Evolutionary conservation across 2,797 vertebrate species (phyloP).

Genomic region (Picus viridis): DNA sequence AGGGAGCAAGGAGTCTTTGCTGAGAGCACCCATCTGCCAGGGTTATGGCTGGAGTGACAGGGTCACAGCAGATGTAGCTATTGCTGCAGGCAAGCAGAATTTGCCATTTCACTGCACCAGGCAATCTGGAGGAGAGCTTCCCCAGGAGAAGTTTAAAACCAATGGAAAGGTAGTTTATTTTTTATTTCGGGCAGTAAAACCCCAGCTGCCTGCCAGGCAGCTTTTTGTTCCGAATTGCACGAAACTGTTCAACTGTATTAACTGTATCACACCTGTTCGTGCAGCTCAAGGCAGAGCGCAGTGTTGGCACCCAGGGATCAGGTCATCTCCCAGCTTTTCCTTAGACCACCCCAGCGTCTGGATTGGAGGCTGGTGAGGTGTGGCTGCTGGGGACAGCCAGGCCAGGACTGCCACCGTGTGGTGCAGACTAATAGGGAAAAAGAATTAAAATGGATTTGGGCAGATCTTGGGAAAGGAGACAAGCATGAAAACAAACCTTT

Average conservation of each 20-base stretch:
- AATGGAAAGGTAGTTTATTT: background rate
- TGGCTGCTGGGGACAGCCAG: background rate
- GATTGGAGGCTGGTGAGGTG: background rate
- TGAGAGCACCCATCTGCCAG: background rate
- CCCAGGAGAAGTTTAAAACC: background rate
- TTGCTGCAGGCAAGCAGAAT: background rate
- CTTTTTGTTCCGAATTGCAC: background rate
- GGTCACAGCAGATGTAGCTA: background rate
- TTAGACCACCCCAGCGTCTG: rapidly evolving
- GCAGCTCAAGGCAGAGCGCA: rapidly evolving
- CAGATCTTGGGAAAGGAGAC: background rate
- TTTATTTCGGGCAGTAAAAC: background rate
- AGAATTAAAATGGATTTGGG: rapidly evolving
- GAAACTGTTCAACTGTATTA: background rate
- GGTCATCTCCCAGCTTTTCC: background rate
- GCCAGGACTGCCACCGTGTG: constrained; percentile 68
- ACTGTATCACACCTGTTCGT: background rate
- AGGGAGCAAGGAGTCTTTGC: background rate
- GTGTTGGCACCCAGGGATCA: rapidly evolving
- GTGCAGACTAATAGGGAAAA: background rate
- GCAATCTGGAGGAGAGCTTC: background rate
- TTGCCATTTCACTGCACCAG: background rate
- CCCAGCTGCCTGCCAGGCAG: rapidly evolving
- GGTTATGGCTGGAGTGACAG: no score
- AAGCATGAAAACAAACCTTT: background rate